Evolutionary conservation across 64 coral and sea anemone species (phyloP), one percentile per base, ranked within the genome.

Genomic region (Exaiptasia diaphana): DNA sequence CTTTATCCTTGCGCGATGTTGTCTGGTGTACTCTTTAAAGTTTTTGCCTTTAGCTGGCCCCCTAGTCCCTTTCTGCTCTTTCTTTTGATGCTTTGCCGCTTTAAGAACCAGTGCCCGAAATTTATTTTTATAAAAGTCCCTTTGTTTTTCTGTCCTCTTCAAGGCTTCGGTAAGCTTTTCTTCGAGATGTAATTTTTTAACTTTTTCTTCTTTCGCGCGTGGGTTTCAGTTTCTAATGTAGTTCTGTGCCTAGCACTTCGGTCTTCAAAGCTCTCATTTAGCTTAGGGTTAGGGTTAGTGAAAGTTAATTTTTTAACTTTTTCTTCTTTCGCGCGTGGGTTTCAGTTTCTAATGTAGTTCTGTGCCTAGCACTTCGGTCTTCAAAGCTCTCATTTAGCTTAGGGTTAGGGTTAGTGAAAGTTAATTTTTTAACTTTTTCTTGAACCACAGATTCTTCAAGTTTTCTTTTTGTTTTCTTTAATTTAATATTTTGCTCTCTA

Each of bases 1-100:
- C 69, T 49, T 87, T 41, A 78, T 41, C 55, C 73, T 77, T 64
- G 33, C 60, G 41, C 48, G 40, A 20, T 86, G 83, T 20, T 86
- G 39, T 46, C 18, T 49, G 7, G 71, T 59, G 20, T 75, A 75
- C 13, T 75, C 54, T 28, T 75, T 18, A 0, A 64, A 60, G n/a
- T 20, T 67, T 67, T 30, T 67, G 23, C 31, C 68, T 5, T 86
- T 77, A 17, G 56, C 57, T 8, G 83, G 40, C 18, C 83, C 31
- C 68, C 73, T 76, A 18, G 31, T 69, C 46, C 34, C 59, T 86
- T 50, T 77, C 17, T 53, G 65, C 11, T 5, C 18, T 5, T 53
- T 24, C 53, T 64, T 77, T n/a, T n/a, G n/a, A n/a, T n/a, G n/a
- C n/a, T n/a, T n/a, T 6, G 21, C 26, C 11, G 53, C 28, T 29